Evolutionary conservation across 2,888 invertebrate genomes (phyloP).

Genomic region (Lacanobia oleracea): DNA sequence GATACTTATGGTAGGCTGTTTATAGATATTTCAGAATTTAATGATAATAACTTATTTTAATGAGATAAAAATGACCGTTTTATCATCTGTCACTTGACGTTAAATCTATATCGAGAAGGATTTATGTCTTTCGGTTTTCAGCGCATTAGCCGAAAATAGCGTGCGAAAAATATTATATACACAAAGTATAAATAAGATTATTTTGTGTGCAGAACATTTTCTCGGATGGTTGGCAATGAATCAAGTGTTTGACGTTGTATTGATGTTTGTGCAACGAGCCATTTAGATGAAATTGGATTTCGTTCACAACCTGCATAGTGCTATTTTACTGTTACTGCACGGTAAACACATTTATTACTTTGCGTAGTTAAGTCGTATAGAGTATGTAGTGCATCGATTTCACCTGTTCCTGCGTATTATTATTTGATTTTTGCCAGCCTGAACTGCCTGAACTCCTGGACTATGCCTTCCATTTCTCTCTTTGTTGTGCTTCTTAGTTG

Average conservation of each 20-base stretch:
- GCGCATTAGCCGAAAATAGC: slow-evolving; percentile 26
- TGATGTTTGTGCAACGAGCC: slow-evolving; percentile 48
- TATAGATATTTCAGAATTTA: too few species aligned
- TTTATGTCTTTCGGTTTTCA: slow-evolving; percentile 22
- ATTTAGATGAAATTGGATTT: slow-evolving; percentile 34
- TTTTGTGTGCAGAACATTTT: slow-evolving; percentile 43
- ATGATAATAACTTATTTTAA: not conserved
- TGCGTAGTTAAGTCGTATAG: not conserved
- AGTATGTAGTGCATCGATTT: not conserved
- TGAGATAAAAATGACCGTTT: not conserved
- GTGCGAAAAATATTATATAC: slow-evolving; percentile 19
- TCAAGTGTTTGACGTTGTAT: slow-evolving; percentile 55
- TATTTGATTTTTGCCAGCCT: not conserved
- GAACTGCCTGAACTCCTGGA: not conserved
- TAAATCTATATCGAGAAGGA: slow-evolving; percentile 7
- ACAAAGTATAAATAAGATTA: slow-evolving; percentile 34
- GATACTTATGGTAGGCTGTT: not conserved
- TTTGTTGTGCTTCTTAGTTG: too few species aligned
- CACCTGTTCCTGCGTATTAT: not conserved
- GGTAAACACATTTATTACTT: slow-evolving; percentile 38
- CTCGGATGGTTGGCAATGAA: slow-evolving; percentile 57
- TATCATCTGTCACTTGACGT: not conserved
- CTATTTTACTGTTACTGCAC: slow-evolving; percentile 31
- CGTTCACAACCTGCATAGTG: slow-evolving; percentile 22
- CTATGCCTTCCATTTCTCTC: too few species aligned